These are phyloP conservation scores for Clusia tigrina DNA, from an alignment of 2,888 invertebrate species.

Conservation along the genomic window DNA sequence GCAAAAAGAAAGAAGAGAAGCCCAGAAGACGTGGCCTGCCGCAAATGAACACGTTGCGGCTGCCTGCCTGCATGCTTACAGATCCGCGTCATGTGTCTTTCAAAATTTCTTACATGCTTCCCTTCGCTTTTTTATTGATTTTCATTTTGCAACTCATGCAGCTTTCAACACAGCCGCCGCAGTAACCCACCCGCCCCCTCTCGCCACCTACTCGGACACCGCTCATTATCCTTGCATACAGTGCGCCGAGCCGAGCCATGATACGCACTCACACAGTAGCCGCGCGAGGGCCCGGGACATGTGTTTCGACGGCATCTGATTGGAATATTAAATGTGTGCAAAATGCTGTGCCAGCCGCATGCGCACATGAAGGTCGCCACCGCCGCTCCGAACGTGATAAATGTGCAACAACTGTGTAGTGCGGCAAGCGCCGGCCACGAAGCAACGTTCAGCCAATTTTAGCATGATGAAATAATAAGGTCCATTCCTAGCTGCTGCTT, in stretches of 20 bases:
- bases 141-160: conserved; percentile 13
- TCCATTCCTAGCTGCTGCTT: conserved; percentile 16
- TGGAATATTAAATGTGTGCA: conserved; percentile 58
- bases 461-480: conserved; percentile 21
- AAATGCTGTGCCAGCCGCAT: background rate
- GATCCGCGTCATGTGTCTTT: conserved; percentile 40
- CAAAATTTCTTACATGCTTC: conserved; percentile 29
- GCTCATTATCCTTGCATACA: conserved; percentile 46
- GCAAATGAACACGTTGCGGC: conserved; percentile 39
- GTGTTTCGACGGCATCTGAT: conserved; percentile 58
- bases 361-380: background rate
- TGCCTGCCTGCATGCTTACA: no score
- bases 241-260: conserved; percentile 31
- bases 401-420: background rate
- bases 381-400: background rate
- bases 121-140: conserved; percentile 29
- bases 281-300: conserved; percentile 45
- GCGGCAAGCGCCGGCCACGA: background rate
- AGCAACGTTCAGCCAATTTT: background rate
- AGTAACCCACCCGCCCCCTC: background rate
- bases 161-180: background rate
- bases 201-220: background rate
- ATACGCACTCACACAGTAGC: conserved; percentile 15
- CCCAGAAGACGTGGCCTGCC: conserved; percentile 22
- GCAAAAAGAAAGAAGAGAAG: background rate